Evolutionary conservation across 2,888 invertebrate genomes (phyloP), one percentile per base, ranked within the genome.

Genomic region (Epiblema foenella): DNA sequence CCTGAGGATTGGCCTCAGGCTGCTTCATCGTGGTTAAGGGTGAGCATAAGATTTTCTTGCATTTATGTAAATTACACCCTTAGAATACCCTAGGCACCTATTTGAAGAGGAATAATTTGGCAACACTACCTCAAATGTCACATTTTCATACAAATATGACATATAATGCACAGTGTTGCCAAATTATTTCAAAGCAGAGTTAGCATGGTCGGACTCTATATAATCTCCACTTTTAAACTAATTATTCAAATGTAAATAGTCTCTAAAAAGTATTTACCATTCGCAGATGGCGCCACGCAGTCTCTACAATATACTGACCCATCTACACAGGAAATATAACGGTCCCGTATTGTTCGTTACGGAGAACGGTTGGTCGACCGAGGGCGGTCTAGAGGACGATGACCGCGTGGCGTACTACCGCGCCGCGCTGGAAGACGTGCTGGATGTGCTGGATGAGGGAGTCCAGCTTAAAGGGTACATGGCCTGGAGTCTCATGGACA

Each of bases 401-500:
- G 88, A 87, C 37, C 85, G 94, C 71, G 82, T 94, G 15, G 69
- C 78, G 0, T 94, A 93, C 81, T 86, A 91, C 67, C 83, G 92
- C 73, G 84, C 85, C 0, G 90, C 94, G 10, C 78, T 42, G 59
- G 20, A 4, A 2, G 59, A 59, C 4, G 4, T 42, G 42, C 24
- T 60, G 39, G 86, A 93, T 46, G 83, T 88, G 0, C 75, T 94
- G 12, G 90, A 93, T 8, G 93, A 89, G 29, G 93, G 93, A 0
- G 88, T 93, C 20, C 84, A 90, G 33, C 84, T 94, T 0, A 85
- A 82, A 65, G 95, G 94, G 0, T 95, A 95, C 81, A 94, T 94
- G 74, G 93, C 93, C 1, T 95, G 95, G 95, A 94, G 94, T 73
- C 83, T 96, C 5, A 89, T 95, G 88, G 96, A 96, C 77, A 95